Base-by-base conservation (phyloP, 1,140 invertebrate species). In the Uloborus diversus region DNA sequence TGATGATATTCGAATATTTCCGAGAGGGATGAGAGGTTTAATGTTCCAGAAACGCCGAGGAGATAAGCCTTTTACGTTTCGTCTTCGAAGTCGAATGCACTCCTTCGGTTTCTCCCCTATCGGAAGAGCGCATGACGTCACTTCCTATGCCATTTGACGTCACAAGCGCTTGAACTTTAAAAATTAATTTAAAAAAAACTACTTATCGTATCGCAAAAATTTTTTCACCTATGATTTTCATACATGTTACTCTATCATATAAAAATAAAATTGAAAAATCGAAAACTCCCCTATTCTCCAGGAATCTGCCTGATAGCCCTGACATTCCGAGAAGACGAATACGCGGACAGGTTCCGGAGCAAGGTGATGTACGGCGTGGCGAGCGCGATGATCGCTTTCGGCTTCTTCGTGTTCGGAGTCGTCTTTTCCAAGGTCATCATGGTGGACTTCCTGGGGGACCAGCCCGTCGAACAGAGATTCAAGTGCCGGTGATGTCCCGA, bases 401-500 rank as follows among this genome's bases (percentile, higher is more conserved):
- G 91, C 37, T 85, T 88, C 4, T 91, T 92, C 83, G 86, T 91
- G 3, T 90, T 90, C 83, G 90, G 90, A 11, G 83, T 91, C 17
- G 87, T 91, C 2, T 86, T 90, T 5, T 86, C 89, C 0, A 89
- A 91, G 82, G 86, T 89, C 9, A 80, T 90, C 14, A 51, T 78
- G 23, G 32, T 65, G n/a, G 76, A 71, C 28, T 53, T 81, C 20
- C 20, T 68, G 25, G 51, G 27, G 11, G 13, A 27, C 2, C 28
- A 1, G 20, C 4, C 14, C 13, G 51, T 42, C 1, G 2, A 20
- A 9, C 35, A n/a, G 4, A 20, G 51, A 33, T 20, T 27, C 14
- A 78, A 65, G 57, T 78, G 73, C n/a, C 23, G 47, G 30, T 78
- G 61, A 66, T 75, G 13, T 28, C n/a, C n/a, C n/a, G n/a, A n/a